Conservation (phyloP, 2,113 vertebrate species). For the Axis porcinus region DNA sequence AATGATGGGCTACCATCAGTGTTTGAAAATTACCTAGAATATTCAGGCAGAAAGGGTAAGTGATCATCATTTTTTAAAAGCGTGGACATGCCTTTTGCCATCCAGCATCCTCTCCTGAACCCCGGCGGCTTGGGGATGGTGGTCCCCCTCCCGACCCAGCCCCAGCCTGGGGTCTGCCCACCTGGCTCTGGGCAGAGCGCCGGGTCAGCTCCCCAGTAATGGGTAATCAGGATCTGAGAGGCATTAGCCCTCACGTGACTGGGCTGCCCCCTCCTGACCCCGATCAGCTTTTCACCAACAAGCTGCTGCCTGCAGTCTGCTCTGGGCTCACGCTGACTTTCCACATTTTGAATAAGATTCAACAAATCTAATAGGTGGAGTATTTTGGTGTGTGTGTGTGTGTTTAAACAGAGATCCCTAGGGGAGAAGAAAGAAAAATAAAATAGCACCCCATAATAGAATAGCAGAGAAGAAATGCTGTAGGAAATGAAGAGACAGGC, state of each 20-base stretch:
- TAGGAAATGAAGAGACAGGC: background rate
- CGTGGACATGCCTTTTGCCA: background rate
- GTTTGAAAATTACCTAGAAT: background rate
- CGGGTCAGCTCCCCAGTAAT: background rate
- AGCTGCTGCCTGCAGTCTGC: background rate
- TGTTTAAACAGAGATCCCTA: background rate
- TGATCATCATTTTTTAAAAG: fast-evolving
- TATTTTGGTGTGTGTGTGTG: background rate
- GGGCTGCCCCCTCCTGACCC: slow-evolving; percentile 66
- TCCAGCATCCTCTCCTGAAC: too few relatives aligned
- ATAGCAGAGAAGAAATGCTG: background rate
- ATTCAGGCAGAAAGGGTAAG: background rate
- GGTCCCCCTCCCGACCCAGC: background rate
- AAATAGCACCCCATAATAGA: background rate
- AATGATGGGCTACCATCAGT: fast-evolving
- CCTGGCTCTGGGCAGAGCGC: slow-evolving; percentile 14
- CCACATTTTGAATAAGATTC: background rate
- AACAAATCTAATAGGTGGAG: too few relatives aligned
- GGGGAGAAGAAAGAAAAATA: background rate
- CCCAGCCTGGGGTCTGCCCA: background rate
- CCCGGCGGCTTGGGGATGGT: fast-evolving
- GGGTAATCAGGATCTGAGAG: background rate
- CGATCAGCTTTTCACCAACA: slow-evolving; percentile 69
- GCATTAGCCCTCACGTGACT: slow-evolving; percentile 71
- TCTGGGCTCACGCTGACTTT: background rate